A percentile compares a stretch with the other conserved stretches of the same genome.
Conservation (phyloP, 2,797 vertebrate genomes). For the Coendou prehensilis region DNA sequence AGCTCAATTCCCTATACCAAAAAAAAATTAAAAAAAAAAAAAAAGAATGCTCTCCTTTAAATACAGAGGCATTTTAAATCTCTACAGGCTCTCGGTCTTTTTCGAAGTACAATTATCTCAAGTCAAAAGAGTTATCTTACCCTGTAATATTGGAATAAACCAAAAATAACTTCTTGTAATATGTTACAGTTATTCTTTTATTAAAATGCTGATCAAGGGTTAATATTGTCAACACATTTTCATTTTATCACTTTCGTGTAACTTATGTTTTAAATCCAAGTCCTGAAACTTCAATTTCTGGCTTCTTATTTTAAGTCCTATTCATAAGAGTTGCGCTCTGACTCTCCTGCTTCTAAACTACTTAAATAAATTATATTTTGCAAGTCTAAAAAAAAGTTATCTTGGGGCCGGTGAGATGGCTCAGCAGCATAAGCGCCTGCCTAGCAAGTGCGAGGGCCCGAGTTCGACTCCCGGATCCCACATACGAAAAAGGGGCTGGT, state of each 20-base stretch:
- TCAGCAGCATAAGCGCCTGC: too few relatives aligned
- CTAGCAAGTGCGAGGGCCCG: too few relatives aligned
- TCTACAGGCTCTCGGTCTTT: neutral
- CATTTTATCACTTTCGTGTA: neutral
- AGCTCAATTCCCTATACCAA: too few relatives aligned
- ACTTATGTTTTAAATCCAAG: neutral
- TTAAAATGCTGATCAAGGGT: neutral
- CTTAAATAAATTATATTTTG: constrained; percentile 60
- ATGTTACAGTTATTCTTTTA: neutral
- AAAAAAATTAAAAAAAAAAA: too few relatives aligned
- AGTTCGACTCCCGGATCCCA: too few relatives aligned
- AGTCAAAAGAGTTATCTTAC: neutral
- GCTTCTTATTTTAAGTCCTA: constrained; percentile 29
- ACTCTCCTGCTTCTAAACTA: neutral
- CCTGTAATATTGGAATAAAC: neutral
- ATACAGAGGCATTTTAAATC: neutral
- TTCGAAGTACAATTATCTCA: constrained; percentile 8
- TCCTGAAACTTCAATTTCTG: neutral
- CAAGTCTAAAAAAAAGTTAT: neutral
- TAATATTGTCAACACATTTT: neutral
- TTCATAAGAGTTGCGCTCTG: neutral
- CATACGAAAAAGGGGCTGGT: too few relatives aligned
- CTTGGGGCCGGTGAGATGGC: too few relatives aligned
- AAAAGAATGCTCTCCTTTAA: too few relatives aligned
- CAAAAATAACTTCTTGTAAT: neutral